Conservation (phyloP, 2,113 vertebrate genomes). For the Bombycilla garrulus region DNA sequence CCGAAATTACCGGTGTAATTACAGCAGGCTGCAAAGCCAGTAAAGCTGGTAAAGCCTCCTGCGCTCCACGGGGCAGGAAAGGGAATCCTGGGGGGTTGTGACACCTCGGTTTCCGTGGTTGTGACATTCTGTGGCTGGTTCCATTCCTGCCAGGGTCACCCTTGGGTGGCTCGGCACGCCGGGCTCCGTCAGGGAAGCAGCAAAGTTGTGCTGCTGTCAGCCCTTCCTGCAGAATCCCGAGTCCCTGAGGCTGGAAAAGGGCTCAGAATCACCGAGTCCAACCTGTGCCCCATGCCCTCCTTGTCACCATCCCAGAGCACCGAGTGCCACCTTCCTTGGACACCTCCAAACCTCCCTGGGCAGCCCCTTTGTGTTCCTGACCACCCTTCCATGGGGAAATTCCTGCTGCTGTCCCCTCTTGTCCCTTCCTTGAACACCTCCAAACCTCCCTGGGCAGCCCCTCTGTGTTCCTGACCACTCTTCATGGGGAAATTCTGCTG, state of each 20-base stretch:
- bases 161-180: accelerated
- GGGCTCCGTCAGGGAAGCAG: neutral
- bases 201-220: neutral
- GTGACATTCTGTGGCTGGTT: too few relatives aligned
- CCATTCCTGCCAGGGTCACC: neutral
- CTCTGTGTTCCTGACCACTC: too few relatives aligned
- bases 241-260: neutral
- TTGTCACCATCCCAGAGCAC: neutral
- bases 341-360: too few relatives aligned
- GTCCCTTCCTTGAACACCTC: neutral
- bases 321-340: neutral
- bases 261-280: accelerated
- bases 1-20: neutral
- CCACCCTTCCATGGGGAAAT: too few relatives aligned
- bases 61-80: neutral
- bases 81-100: accelerated
- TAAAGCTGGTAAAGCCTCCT: neutral
- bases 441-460: too few relatives aligned
- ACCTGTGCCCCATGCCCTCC: neutral
- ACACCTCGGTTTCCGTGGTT: accelerated
- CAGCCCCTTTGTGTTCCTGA: too few relatives aligned
- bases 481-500: too few relatives aligned
- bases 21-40: slow-evolving; percentile 28
- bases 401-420: too few relatives aligned
- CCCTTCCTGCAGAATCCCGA: neutral